phyloP scores from a whole-genome alignment of 2,888 invertebrate genomes.

The Nineta flava region DNA sequence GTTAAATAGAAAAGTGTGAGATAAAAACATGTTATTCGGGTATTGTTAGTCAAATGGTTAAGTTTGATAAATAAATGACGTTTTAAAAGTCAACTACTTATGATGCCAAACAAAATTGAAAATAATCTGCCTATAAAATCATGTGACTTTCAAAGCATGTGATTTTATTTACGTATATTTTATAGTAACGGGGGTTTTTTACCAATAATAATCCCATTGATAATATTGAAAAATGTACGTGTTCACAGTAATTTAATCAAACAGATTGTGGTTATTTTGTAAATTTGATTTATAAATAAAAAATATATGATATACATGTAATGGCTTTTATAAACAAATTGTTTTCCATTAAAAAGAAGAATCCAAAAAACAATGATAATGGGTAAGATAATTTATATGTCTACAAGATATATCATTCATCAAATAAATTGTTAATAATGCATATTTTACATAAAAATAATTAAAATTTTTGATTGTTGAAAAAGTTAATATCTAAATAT shows the following conservation, averaged over 20 bases:
- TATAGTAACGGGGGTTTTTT: background rate
- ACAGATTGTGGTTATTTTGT: background rate
- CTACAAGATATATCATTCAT: no score
- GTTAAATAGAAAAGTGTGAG: no score
- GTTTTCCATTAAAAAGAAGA: conserved; percentile 44
- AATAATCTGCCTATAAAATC: conserved; percentile 17
- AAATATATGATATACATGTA: conserved; percentile 20
- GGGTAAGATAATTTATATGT: conserved; percentile 30
- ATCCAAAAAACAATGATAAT: conserved; percentile 27
- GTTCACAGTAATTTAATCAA: background rate
- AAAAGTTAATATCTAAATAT: no score
- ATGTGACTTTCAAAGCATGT: conserved; percentile 24
- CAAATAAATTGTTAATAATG: no score
- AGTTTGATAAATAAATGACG: background rate
- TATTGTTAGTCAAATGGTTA: background rate
- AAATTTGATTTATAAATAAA: background rate
- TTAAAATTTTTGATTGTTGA: no score
- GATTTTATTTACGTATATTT: conserved; percentile 18
- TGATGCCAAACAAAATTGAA: conserved; percentile 11
- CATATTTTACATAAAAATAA: no score
- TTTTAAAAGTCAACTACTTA: conserved; percentile 14
- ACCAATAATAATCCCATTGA: background rate
- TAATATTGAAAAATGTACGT: background rate
- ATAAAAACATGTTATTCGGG: background rate
- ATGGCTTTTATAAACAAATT: conserved; percentile 66